Conservation (phyloP, 2,888 invertebrate genomes). For the Drosophila rellima region DNA sequence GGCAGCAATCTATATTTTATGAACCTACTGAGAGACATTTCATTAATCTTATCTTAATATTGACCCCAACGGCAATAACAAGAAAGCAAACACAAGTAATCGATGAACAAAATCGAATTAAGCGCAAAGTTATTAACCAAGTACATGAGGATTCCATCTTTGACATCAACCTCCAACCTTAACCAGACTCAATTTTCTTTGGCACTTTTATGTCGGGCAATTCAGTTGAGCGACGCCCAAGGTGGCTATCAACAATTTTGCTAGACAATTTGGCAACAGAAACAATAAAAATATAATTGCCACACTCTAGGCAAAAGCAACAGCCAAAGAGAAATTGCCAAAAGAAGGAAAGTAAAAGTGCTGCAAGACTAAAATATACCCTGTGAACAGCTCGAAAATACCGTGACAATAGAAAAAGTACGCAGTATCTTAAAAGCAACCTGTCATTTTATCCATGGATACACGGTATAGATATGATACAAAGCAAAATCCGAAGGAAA, state of each 20-base stretch:
- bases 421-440: too few species aligned
- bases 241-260: constrained; percentile 66
- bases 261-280: constrained; percentile 73
- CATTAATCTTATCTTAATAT: constrained; percentile 24
- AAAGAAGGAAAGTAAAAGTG: background rate
- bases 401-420: too few species aligned
- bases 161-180: background rate
- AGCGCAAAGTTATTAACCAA: constrained; percentile 14
- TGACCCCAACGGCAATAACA: background rate
- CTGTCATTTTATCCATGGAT: too few species aligned
- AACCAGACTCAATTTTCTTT: constrained; percentile 19
- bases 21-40: constrained; percentile 19
- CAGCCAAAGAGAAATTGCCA: constrained; percentile 16
- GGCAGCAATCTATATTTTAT: constrained; percentile 7
- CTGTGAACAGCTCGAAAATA: background rate
- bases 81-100: constrained; percentile 25
- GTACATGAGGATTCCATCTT: constrained; percentile 28
- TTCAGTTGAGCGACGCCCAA: constrained; percentile 53
- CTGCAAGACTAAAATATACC: background rate
- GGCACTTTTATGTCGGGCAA: constrained; percentile 26
- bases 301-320: constrained; percentile 46
- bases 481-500: constrained; percentile 10
- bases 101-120: constrained; percentile 53
- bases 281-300: constrained; percentile 77
- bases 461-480: constrained; percentile 4